Conservation (phyloP, 2,797 vertebrate species). For the Orientallactaga sibirica region DNA sequence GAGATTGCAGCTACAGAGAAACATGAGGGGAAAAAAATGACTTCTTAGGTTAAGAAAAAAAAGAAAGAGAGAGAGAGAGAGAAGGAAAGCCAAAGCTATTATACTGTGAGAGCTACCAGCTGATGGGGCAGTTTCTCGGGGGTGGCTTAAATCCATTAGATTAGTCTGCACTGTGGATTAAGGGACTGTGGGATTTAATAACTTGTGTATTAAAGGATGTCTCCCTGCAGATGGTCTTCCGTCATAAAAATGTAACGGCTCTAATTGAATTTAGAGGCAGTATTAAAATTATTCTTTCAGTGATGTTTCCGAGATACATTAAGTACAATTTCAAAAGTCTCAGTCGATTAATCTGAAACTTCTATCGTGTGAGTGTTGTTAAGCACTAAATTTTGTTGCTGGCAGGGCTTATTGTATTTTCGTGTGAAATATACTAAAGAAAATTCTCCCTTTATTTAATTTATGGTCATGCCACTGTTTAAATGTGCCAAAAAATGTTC, state of each 20-base stretch:
- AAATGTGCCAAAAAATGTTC: constrained; percentile 67
- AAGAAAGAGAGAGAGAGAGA: neutral
- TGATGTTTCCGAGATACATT: constrained; percentile 68
- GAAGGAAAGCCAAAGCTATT: neutral
- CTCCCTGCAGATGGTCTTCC: constrained; percentile 68
- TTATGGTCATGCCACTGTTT: constrained; percentile 70
- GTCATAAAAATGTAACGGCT: constrained; percentile 68
- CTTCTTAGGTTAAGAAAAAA: constrained; percentile 37
- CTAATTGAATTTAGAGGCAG: constrained; percentile 70
- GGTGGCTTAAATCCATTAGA: constrained; percentile 60
- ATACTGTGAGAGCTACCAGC: neutral
- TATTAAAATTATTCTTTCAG: constrained; percentile 66
- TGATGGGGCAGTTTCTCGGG: constrained; percentile 31
- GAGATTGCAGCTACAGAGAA: neutral
- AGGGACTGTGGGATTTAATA: constrained; percentile 75
- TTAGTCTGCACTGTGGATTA: constrained; percentile 70
- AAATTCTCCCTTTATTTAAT: constrained; percentile 76
- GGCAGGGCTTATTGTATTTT: constrained; percentile 64
- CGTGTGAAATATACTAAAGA: constrained; percentile 48
- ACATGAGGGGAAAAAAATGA: constrained; percentile 52
- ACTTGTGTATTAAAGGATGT: constrained; percentile 62
- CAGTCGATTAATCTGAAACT: constrained; percentile 66
- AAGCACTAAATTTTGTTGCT: constrained; percentile 60
- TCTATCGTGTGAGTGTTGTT: constrained; percentile 28
- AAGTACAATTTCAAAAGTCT: constrained; percentile 66